Percentiles rank a stretch among this genome's conserved stretches.
Evolutionary conservation across 2,797 vertebrate species (phyloP).

Genomic region (Thamnophis elegans): DNA sequence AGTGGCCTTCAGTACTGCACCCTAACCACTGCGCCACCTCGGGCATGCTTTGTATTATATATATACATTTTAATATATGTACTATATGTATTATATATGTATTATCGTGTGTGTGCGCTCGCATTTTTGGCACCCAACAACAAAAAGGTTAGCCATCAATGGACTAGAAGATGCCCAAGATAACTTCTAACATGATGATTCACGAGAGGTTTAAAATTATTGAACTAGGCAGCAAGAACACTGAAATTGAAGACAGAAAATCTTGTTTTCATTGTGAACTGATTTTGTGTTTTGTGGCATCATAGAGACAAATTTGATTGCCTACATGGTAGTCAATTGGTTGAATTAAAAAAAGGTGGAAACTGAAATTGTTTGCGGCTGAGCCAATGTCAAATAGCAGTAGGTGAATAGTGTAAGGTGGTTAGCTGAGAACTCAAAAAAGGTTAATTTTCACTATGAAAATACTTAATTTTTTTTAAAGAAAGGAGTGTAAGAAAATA

Average conservation of each 20-base stretch:
- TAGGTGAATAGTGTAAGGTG: neutral
- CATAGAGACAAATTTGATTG: neutral
- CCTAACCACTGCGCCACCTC: too few species aligned
- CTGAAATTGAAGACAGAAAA: neutral
- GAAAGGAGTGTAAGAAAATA: slow-evolving; percentile 6
- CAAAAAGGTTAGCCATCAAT: too few species aligned
- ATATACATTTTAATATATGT: too few species aligned
- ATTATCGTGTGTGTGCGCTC: too few species aligned
- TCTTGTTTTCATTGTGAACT: neutral
- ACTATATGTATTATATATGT: too few species aligned
- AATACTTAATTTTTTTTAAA: neutral
- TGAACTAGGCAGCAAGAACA: neutral
- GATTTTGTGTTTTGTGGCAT: neutral
- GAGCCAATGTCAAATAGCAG: neutral
- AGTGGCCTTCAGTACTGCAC: too few species aligned
- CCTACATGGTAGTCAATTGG: neutral
- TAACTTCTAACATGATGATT: neutral
- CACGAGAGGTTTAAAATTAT: neutral
- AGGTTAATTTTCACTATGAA: neutral
- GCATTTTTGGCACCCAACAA: too few species aligned
- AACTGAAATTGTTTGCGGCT: neutral
- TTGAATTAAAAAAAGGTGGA: neutral
- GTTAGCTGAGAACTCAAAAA: neutral
- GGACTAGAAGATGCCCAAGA: neutral
- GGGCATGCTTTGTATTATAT: too few species aligned